A percentile compares a stretch with the other conserved stretches of the same genome.
phyloP scores from a whole-genome alignment of 1,140 invertebrate genomes.

The Brachionus manjavacas region DNA sequence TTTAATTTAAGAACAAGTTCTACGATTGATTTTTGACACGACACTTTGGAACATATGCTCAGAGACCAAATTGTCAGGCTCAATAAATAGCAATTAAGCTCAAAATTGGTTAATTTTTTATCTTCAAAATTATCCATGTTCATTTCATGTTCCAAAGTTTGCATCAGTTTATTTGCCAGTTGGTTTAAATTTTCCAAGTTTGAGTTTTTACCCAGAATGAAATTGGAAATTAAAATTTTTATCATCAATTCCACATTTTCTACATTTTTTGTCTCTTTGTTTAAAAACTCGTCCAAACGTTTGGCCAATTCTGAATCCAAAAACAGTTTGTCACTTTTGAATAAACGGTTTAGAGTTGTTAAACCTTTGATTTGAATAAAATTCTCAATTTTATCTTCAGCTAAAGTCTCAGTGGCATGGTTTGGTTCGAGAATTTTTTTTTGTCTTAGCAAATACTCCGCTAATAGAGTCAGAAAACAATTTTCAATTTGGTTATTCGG shows the following conservation, averaged over 20 bases:
- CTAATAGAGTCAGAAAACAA: not conserved
- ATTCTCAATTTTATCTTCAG: not conserved
- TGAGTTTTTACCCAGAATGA: not conserved
- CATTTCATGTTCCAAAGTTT: not conserved
- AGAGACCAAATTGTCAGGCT: not conserved
- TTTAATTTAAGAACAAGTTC: not conserved
- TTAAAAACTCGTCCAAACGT: not conserved
- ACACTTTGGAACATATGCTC: not conserved
- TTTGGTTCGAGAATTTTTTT: constrained; percentile 18
- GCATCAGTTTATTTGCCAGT: not conserved
- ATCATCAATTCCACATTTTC: not conserved
- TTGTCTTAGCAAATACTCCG: constrained; percentile 16
- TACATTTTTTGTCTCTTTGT: not conserved
- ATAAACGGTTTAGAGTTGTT: not conserved
- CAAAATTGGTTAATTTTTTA: not conserved
- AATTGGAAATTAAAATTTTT: not conserved
- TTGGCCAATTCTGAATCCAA: not conserved
- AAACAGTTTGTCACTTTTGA: not conserved
- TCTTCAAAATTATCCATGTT: not conserved
- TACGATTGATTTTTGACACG: not conserved
- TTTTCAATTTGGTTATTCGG: not conserved
- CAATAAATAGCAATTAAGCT: constrained; percentile 8
- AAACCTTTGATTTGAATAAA: not conserved
- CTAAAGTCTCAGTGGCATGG: not conserved
- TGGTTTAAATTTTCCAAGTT: not conserved